Conservation (phyloP, 2,888 invertebrate genomes). For the Molanna angustata region DNA sequence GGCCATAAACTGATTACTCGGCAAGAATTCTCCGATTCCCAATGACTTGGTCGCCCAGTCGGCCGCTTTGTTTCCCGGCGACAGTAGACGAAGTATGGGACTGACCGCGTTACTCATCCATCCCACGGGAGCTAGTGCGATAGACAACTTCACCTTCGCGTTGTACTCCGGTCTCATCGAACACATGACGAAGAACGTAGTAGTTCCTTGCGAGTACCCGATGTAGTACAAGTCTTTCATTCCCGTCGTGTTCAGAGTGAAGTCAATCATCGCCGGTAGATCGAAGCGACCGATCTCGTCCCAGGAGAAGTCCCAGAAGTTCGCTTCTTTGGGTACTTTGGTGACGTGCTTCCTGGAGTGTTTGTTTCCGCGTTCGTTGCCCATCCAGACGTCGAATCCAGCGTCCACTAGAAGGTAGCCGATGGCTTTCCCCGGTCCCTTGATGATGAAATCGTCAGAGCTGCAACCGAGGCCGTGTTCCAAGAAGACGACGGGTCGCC, state of each 20-base stretch:
- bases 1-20: constrained; percentile 41
- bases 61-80: constrained; percentile 39
- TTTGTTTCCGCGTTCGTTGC: constrained; percentile 73
- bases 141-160: constrained; percentile 53
- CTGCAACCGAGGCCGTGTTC: constrained; percentile 66
- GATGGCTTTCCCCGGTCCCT: constrained; percentile 52
- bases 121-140: constrained; percentile 59
- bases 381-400: constrained; percentile 80
- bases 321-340: constrained; percentile 45
- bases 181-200: constrained; percentile 57
- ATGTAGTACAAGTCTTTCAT: constrained; percentile 65
- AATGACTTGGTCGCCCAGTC: constrained; percentile 39
- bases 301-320: constrained; percentile 75
- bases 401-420: constrained; percentile 60
- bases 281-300: constrained; percentile 80
- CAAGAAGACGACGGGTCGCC: constrained; percentile 51
- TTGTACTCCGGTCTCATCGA: constrained; percentile 55
- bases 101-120: constrained; percentile 50
- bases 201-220: constrained; percentile 76
- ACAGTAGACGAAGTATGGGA: constrained; percentile 49
- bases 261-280: constrained; percentile 78
- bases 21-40: constrained; percentile 51
- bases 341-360: constrained; percentile 61
- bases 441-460: constrained; percentile 66
- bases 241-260: constrained; percentile 58